phyloP scores from a whole-genome alignment of 2,888 invertebrate genomes.

The Parelbella ahira region DNA sequence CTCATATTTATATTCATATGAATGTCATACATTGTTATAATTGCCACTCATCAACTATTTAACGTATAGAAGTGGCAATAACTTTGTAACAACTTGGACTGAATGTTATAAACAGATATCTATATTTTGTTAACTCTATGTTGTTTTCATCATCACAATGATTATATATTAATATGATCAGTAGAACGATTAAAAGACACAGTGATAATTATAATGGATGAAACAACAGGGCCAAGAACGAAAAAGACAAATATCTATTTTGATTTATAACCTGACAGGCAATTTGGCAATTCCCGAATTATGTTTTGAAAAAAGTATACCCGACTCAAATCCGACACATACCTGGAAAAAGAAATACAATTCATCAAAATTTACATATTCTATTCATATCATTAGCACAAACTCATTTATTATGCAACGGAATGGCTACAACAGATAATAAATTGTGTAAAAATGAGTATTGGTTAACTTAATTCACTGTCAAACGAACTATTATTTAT shows the following conservation, averaged over 20 bases:
- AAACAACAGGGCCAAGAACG: no score
- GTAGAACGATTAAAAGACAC: no score
- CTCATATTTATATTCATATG: no score
- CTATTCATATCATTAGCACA: not conserved
- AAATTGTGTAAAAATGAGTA: constrained; percentile 2
- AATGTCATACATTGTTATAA: no score
- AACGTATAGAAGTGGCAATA: no score
- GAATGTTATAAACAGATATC: no score
- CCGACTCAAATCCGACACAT: constrained; percentile 3
- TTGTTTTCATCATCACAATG: no score
- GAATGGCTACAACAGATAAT: constrained; percentile 4
- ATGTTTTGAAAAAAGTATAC: constrained; percentile 1
- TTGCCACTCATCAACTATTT: no score
- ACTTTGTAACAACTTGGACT: no score
- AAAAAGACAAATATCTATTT: not conserved
- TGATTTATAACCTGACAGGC: not conserved
- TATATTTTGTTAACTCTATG: no score
- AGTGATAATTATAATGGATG: no score
- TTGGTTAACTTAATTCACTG: constrained; percentile 1
- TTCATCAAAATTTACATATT: not conserved
- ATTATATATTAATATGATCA: no score
- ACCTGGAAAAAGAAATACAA: constrained; percentile 2
- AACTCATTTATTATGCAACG: constrained; percentile 1
- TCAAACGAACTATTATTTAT: constrained; percentile 7
- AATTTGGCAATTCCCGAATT: not conserved